These are phyloP conservation scores for Forbesichthys papilliferus DNA, from an alignment of 2,113 vertebrate genomes.

Conservation along the genomic window DNA sequence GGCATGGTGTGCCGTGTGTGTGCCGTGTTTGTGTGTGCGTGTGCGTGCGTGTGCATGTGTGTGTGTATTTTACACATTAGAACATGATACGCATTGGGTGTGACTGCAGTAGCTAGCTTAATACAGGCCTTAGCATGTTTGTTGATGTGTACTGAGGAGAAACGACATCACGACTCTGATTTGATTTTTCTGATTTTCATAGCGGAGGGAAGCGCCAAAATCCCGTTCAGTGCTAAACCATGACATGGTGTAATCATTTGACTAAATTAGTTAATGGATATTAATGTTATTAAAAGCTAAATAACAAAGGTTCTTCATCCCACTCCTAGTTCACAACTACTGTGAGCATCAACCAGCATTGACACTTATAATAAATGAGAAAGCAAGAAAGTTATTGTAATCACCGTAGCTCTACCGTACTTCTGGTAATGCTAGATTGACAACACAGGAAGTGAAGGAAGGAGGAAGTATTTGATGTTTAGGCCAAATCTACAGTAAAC, in stretches of 20 bases:
- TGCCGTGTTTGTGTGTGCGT: background rate
- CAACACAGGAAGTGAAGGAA: constrained; percentile 70
- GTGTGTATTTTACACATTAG: background rate
- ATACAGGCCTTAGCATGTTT: constrained; percentile 28
- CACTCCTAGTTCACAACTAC: background rate
- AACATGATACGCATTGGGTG: background rate
- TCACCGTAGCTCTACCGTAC: background rate
- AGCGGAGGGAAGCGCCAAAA: background rate
- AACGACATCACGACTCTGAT: background rate
- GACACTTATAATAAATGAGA: background rate
- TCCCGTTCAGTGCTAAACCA: no score
- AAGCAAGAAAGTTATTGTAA: constrained; percentile 1
- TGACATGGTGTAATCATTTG: background rate
- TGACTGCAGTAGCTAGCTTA: no score
- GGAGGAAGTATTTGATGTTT: constrained; percentile 49
- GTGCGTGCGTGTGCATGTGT: background rate
- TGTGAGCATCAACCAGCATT: background rate
- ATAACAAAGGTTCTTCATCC: background rate
- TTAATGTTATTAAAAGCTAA: background rate
- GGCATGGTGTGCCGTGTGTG: background rate
- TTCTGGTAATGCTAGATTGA: constrained; percentile 32
- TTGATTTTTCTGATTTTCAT: background rate
- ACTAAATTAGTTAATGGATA: background rate
- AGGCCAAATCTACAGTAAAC: constrained; percentile 3
- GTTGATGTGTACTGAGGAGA: background rate